phyloP scores from a whole-genome alignment of 1,140 invertebrate species.

The Pseudoatta argentina region DNA sequence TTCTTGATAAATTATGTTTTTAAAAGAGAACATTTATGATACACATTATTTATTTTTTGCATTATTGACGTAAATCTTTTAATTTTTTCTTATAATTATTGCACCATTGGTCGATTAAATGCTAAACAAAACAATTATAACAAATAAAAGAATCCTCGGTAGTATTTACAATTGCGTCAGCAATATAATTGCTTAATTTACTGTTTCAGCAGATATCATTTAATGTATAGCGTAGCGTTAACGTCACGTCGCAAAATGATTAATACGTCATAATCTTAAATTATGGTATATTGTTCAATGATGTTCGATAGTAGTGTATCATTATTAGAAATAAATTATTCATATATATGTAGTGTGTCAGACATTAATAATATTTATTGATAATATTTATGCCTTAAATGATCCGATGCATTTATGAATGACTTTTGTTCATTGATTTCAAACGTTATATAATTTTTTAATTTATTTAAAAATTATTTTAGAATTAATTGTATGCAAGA shows the following conservation, averaged over 20 bases:
- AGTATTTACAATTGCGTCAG: background rate
- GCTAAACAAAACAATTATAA: slow-evolving; percentile 7
- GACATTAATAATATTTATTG: background rate
- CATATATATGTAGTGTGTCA: background rate
- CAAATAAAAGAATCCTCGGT: background rate
- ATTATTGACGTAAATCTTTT: background rate
- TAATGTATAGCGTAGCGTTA: background rate
- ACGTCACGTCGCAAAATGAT: background rate
- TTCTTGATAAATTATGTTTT: background rate
- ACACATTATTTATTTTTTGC: background rate
- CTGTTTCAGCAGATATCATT: slow-evolving; percentile 19
- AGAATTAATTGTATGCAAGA: too few relatives aligned
- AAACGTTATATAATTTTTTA: too few relatives aligned
- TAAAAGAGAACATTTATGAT: background rate
- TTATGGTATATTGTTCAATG: background rate
- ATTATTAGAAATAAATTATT: background rate
- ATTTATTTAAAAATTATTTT: too few relatives aligned
- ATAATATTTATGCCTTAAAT: background rate
- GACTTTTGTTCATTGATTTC: too few relatives aligned
- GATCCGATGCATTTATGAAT: too few relatives aligned
- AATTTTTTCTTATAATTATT: background rate
- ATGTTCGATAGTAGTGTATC: background rate
- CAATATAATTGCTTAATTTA: slow-evolving; percentile 40
- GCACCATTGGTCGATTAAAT: background rate
- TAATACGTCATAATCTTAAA: background rate